Base-by-base conservation (phyloP, 2,113 vertebrate species). In the Hiodon alosoides region DNA sequence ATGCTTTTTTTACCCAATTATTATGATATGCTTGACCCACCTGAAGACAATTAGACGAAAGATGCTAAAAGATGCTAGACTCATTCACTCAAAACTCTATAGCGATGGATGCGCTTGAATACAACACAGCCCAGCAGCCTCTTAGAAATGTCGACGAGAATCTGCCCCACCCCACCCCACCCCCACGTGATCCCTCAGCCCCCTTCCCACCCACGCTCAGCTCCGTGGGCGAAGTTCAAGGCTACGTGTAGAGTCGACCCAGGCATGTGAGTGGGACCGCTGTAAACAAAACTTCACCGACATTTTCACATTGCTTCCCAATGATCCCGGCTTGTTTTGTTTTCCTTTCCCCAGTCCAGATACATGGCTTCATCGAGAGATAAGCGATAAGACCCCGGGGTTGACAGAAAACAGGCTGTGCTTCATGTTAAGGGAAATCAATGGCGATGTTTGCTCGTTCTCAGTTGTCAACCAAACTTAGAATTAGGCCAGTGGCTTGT, bases 211-310 rank as follows among this genome's bases (percentile, higher is more conserved):
- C 17, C 8, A n/a, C 7, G 4, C 62, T 31, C 17, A 10, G 50
- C n/a, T 51, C 51, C 17, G n/a, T n/a, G 48, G 67, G 52, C 67
- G 53, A 69, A 69, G 67, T 69, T 69, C 50, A 69, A n/a, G 64
- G 64, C 64, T 46, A 13, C 13, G 31, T 31, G 31, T 31, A 31
- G 31, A 31, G 10, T 48, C 11, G 6, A 4, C 64, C 13, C 64
- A 2, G 31, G 46, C 46, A 66, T 31, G 64, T 47, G 64, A 13
- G 50, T 53, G 50, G 67, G 50, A 51, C 50, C 52, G n/a, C n/a
- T 3, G 67, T n/a, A 69, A 50, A 8, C 67, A 48, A 53, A 69
- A 31, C 31, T 31, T 31, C 31, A 31, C 31, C 31, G 31, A 31
- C 31, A 31, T 31, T 31, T 31, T 31, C 31, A 31, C 31, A 31